Percentiles rank a stretch among this genome's conserved stretches.
Conservation (phyloP, 1,140 invertebrate genomes). For the Lordiphosa stackelbergi region DNA sequence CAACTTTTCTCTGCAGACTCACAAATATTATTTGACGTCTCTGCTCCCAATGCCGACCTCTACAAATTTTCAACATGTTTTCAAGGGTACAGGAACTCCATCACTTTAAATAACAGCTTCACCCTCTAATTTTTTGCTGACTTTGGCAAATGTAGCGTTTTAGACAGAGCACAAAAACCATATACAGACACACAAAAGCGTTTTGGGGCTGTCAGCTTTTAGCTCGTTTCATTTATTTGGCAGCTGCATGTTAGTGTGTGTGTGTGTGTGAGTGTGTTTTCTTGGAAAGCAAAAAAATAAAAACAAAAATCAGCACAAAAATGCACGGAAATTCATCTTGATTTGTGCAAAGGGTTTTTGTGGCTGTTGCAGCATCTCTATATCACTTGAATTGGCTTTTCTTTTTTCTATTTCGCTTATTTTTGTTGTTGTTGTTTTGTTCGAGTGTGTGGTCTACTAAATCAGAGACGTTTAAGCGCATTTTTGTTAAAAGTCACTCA, state of each 20-base stretch:
- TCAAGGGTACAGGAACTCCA: no score
- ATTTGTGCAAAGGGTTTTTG: slow-evolving; percentile 61
- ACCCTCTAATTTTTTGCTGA: no score
- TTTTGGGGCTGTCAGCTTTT: slow-evolving; percentile 22
- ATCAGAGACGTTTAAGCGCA: slow-evolving; percentile 70
- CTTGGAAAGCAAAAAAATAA: slow-evolving; percentile 37
- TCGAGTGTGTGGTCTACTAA: slow-evolving; percentile 43
- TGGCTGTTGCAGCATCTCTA: slow-evolving; percentile 21
- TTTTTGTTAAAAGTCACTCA: slow-evolving; percentile 68
- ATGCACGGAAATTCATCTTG: slow-evolving; percentile 73
- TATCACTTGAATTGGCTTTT: slow-evolving; percentile 51
- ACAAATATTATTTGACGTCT: no score
- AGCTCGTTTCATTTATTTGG: slow-evolving; percentile 33
- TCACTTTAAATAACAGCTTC: no score
- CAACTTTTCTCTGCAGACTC: no score
- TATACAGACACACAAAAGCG: slow-evolving; percentile 26
- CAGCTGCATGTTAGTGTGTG: slow-evolving; percentile 12
- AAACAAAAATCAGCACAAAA: slow-evolving; percentile 64
- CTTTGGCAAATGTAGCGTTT: slow-evolving; percentile 30
- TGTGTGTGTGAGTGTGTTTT: slow-evolving; percentile 19
- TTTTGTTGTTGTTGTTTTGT: slow-evolving; percentile 19
- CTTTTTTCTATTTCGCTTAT: slow-evolving; percentile 22
- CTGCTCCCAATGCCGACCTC: no score
- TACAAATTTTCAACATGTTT: no score
- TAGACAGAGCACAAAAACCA: slow-evolving; percentile 21